Evolutionary conservation across 2,888 invertebrate species (phyloP).

Genomic region (Drosophila emarginata): DNA sequence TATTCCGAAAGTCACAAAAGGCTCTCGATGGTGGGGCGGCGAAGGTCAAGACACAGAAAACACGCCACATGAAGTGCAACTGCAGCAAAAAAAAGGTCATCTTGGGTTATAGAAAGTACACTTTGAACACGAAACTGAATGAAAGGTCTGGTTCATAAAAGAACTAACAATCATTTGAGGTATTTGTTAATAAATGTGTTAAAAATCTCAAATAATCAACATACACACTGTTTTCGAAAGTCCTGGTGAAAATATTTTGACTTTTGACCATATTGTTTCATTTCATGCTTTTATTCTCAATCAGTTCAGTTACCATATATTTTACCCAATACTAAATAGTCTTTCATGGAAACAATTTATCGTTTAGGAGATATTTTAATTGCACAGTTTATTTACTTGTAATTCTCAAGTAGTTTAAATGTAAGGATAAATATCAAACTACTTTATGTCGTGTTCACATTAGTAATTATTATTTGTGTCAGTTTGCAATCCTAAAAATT

Average conservation of each 20-base stretch:
- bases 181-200: neutral
- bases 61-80: neutral
- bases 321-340: too few species aligned
- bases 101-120: conserved; percentile 3
- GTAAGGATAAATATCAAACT: too few species aligned
- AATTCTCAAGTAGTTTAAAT: too few species aligned
- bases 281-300: too few species aligned
- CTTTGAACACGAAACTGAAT: neutral
- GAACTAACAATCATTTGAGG: neutral
- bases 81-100: neutral
- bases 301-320: too few species aligned
- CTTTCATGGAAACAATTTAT: too few species aligned
- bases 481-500: neutral
- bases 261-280: too few species aligned
- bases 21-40: conserved; percentile 17
- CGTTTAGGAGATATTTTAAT: too few species aligned
- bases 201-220: neutral
- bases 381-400: too few species aligned
- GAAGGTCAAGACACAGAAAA: conserved; percentile 33
- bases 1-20: conserved; percentile 65
- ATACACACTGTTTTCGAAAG: neutral
- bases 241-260: too few species aligned
- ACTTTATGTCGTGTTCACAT: too few species aligned
- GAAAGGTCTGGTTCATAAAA: neutral
- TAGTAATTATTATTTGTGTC: neutral